Evolutionary conservation across 2,113 vertebrate species (phyloP), one percentile per base, ranked within the genome.

Genomic region (Saccopteryx bilineata): DNA sequence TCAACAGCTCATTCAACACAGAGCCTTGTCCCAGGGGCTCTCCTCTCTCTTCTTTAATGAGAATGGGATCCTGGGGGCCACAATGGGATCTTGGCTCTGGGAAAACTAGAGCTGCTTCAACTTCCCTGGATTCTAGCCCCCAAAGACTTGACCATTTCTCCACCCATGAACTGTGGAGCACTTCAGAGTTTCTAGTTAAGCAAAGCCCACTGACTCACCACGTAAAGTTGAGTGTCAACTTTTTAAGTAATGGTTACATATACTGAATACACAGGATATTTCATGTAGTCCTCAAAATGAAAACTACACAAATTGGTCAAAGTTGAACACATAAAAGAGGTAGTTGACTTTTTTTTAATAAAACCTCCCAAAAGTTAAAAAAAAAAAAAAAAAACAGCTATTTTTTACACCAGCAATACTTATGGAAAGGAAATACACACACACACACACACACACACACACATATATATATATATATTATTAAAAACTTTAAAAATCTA

Each of bases 251-350:
- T 39, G 39, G 54, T 28, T 50, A 61, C 52, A 19, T 17, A 0
- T 2, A 7, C 12, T 33, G 8, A 52, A 58, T 52, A 4, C 13
- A 19, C n/a, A 24, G 54, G 56, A 7, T 60, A 50, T 39, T 91
- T 50, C 76, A 31, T 2, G 60, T 2, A 50, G 33, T 15, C 12
- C 46, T 75, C 58, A 88, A 87, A 93, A 82, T 81, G 13, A 90
- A 89, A 93, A 74, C 60, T 65, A 24, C 5, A 48, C 56, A 89
- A 71, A 46, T 48, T 68, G 26, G 52, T 79, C 74, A 91, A 86
- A 63, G 6, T 63, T 21, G 2, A 86, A 91, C 50, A 92, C 95
- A 60, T 83, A 23, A 71, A 88, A 97, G 23, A 80, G 11, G 24
- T 39, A 48, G 91, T 87, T 90, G 61, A 76, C 31, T 69, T 74